Evolutionary conservation across 1,140 invertebrate species (phyloP), one percentile per base, ranked within the genome.

Genomic region (Anoplolepis gracilipes): DNA sequence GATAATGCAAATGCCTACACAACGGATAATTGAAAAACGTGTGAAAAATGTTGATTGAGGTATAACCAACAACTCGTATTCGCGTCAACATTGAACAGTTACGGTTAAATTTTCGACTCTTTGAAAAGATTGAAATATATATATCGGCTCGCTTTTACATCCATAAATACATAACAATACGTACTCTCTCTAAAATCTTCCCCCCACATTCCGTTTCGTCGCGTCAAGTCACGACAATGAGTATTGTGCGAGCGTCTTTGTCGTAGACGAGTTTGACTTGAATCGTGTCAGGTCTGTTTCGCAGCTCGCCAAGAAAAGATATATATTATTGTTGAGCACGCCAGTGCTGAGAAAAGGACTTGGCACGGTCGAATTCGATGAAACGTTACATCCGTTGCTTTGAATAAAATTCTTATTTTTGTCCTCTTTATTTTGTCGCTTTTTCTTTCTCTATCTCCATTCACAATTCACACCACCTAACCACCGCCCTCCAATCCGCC

Each of bases 261-360:
- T 87, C 62, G 33, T 77, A 62, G 57, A 49, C n/a, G n/a, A 72
- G 49, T 28, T 82, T 87, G 81, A 85, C 85, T 87, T 77, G 65
- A 89, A 89, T 89, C 73, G 39, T 19, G 62, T 77, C 49, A 25
- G 42, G 1, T 28, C 59, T 67, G 33, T 30, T 28, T 13, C 36
- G 11, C 55, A 36, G 49, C 55, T 22, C 33, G 33, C 42, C 46
- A 25, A 36, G 36, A 49, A 19, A 49, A 49, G 62, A 46, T 30
- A 64, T 49, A 75, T 85, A 88, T 89, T 69, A 89, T 90, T 90
- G 85, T 90, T 87, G 67, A 55, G 30, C 55, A 28, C 36, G 67
- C n/a, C n/a, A n/a, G n/a, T n/a, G 42, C 25, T 13, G 33, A 46
- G 46, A 55, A 85, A 77, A 59, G 65, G 72, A 85, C 70, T 67